Conservation (phyloP, 2,113 vertebrate genomes). For the Proterorhinus semilunaris region DNA sequence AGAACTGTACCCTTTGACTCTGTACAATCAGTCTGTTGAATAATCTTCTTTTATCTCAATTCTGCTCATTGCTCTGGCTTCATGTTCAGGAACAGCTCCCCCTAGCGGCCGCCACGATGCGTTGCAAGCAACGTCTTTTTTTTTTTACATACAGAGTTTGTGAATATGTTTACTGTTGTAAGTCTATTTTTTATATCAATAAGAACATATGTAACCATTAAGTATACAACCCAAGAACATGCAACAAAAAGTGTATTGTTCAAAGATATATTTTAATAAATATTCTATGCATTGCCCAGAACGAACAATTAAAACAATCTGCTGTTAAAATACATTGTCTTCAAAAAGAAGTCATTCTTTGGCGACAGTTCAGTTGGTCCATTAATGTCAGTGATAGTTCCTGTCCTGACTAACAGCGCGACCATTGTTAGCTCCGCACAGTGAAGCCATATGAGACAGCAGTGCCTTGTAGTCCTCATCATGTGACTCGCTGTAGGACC, state of each 20-base stretch:
- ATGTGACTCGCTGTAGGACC: conserved; percentile 23
- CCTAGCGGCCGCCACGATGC: background rate
- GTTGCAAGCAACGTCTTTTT: background rate
- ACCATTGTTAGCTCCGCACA: background rate
- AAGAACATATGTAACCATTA: background rate
- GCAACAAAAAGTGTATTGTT: background rate
- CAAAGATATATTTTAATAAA: conserved; percentile 14
- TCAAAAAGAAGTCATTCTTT: background rate
- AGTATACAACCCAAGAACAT: background rate
- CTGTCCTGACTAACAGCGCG: no score
- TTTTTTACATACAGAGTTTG: background rate
- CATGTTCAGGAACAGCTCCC: background rate
- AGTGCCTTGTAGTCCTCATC: conserved; percentile 8
- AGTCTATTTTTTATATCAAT: background rate
- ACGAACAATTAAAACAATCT: conserved; percentile 11
- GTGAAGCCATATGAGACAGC: conserved; percentile 12
- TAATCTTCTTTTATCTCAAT: no score
- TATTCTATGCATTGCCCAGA: background rate
- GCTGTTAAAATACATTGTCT: conserved; percentile 20
- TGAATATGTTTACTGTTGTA: background rate
- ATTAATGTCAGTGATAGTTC: background rate
- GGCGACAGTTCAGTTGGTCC: background rate
- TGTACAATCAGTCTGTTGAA: no score
- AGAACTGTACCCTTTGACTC: no score
- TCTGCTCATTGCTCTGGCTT: background rate